Evolutionary conservation across 2,113 vertebrate species (phyloP), one percentile per base, ranked within the genome.

Genomic region (Zosterops hypoxanthus): DNA sequence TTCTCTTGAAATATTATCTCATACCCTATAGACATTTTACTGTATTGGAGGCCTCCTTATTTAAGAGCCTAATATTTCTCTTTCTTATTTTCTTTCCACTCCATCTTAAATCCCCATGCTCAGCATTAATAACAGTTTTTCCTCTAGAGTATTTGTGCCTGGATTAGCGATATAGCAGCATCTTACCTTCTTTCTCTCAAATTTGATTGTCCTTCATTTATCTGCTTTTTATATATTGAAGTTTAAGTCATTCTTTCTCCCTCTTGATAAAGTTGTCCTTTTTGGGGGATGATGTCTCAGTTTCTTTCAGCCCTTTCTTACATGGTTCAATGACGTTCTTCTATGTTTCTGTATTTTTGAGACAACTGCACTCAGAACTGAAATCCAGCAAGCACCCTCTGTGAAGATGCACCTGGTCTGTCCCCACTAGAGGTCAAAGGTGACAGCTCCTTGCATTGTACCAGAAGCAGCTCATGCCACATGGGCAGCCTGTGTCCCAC

Each of bases 141-240:
- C 21, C 55, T 53, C 53, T 56, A 56, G 28, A 18, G 6, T 66
- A 53, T 72, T 94, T 89, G 55, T 31, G 49, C 26, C 44, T 78
- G 52, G 52, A 83, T 75, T 63, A 71, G 23, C 49, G 84, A 36
- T 16, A 70, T 12, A 56, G 33, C 8, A 56, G 41, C 90, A 70
- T 46, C 82, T 88, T 88, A 73, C 80, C 92, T 96, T 63, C 41
- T 73, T 66, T 22, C 34, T 63, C 76, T 88, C 76, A 66, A 72
- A 81, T 34, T 36, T 46, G 19, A 34, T 91, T 81, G 53, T 70
- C 12, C 29, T 75, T 82, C 0, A 0, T 44, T 90, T 59, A 83
- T 63, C 47, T n/a, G 23, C 34, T 56, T 59, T 29, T 21, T 63
- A 28, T 12, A 17, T 50, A 60, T 5, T 28, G 34, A 56, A 61